A percentile compares a stretch with the other conserved stretches of the same genome.
phyloP scores from a whole-genome alignment of 2,797 vertebrate species.

The Epinephelus malabaricus region DNA sequence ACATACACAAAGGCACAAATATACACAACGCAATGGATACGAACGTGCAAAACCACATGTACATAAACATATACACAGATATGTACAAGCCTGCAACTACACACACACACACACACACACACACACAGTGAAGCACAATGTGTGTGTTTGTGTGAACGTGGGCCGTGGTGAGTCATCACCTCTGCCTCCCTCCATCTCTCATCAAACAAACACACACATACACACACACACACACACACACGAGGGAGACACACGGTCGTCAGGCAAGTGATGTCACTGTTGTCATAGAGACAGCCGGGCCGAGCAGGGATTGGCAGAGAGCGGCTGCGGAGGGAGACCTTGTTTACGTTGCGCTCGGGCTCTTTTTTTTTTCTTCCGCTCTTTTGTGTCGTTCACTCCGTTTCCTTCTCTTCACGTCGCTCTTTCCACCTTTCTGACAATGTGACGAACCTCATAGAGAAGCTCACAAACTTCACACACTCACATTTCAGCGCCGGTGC shows the following conservation, averaged over 20 bases:
- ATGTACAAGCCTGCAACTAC: not conserved
- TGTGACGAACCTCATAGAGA: conserved; percentile 3
- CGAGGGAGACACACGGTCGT: conserved; percentile 72
- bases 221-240: conserved; percentile 45
- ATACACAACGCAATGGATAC: too few relatives aligned
- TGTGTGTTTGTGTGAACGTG: conserved; percentile 35
- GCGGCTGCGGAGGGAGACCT: conserved; percentile 72
- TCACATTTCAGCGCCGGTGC: not conserved
- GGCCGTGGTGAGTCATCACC: conserved; percentile 79
- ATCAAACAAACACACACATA: conserved; percentile 51
- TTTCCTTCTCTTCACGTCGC: conserved; percentile 9
- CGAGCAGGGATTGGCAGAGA: conserved; percentile 65
- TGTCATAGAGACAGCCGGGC: conserved; percentile 79
- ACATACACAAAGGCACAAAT: not conserved
- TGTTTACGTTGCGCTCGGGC: conserved; percentile 71
- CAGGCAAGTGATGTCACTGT: conserved; percentile 85
- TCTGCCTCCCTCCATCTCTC: conserved; percentile 46
- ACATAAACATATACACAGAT: not conserved
- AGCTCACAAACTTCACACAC: not conserved
- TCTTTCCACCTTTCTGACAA: not conserved
- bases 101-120: not conserved
- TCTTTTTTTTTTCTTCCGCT: not conserved
- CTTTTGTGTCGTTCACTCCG: conserved; percentile 25
- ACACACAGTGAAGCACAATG: not conserved
- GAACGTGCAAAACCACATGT: too few relatives aligned